phyloP scores from a whole-genome alignment of 2,113 vertebrate species.

The Opisthocomus hoazin region DNA sequence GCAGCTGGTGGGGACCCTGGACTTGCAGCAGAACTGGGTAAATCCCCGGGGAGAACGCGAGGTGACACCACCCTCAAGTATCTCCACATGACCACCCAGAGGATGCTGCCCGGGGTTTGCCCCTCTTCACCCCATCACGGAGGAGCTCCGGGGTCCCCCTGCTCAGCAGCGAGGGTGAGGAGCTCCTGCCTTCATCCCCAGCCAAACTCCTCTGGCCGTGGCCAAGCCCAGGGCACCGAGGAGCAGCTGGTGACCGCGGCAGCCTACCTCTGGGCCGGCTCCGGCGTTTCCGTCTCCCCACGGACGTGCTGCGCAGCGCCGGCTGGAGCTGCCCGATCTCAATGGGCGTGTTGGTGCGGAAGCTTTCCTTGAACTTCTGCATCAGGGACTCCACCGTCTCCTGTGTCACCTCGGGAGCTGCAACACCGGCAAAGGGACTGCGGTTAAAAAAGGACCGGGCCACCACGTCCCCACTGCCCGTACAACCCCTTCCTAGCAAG shows the following conservation, averaged over 20 bases:
- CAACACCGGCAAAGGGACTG: slow-evolving; percentile 24
- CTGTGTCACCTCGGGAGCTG: slow-evolving; percentile 82
- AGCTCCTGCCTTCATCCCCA: neutral
- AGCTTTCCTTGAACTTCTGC: slow-evolving; percentile 97
- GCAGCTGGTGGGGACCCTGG: neutral
- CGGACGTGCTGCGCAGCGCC: slow-evolving; percentile 78
- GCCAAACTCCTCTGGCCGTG: fast-evolving
- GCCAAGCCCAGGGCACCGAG: fast-evolving
- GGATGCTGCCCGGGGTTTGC: fast-evolving
- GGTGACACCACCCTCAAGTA: neutral
- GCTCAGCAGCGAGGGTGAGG: neutral
- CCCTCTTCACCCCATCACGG: neutral
- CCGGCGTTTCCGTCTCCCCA: slow-evolving; percentile 82
- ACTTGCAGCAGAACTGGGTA: neutral
- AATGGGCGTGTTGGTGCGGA: slow-evolving; percentile 87
- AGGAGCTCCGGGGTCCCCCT: neutral
- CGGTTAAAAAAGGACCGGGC: neutral
- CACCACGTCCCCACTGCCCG: fast-evolving
- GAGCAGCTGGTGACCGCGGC: neutral
- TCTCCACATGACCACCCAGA: neutral
- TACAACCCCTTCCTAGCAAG: too few species aligned
- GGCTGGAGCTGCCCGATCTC: slow-evolving; percentile 92
- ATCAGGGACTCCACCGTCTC: slow-evolving; percentile 94
- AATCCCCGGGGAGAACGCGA: fast-evolving
- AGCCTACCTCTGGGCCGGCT: slow-evolving; percentile 85